Conservation (phyloP, 2,888 invertebrate genomes). For the Serripes groenlandicus region DNA sequence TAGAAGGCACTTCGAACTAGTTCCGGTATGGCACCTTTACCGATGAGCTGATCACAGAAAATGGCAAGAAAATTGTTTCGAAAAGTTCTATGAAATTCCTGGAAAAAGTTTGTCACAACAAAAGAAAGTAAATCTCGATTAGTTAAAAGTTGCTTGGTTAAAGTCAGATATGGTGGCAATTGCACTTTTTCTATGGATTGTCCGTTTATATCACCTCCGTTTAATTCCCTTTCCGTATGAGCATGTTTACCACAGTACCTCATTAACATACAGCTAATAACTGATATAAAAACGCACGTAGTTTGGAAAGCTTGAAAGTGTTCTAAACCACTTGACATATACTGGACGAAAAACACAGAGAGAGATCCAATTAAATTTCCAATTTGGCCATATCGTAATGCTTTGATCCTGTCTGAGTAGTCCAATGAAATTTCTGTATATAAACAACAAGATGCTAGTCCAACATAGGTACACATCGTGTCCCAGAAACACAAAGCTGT, state of each 20-base stretch:
- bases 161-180: conserved; percentile 65
- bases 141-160: conserved; percentile 78
- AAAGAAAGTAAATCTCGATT: conserved; percentile 81
- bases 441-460: conserved; percentile 85
- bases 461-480: conserved; percentile 86
- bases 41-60: conserved; percentile 79
- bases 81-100: conserved; percentile 78
- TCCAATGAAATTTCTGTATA: conserved; percentile 85
- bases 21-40: conserved; percentile 70
- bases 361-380: conserved; percentile 76
- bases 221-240: conserved; percentile 77
- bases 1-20: conserved; percentile 77
- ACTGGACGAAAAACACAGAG: conserved; percentile 78
- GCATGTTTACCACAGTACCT: conserved; percentile 79
- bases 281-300: conserved; percentile 78
- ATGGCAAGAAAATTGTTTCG: conserved; percentile 79
- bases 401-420: conserved; percentile 81
- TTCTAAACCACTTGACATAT: conserved; percentile 81
- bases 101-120: conserved; percentile 82
- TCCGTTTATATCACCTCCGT: conserved; percentile 42
- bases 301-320: conserved; percentile 83
- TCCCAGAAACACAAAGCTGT: conserved; percentile 86
- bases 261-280: conserved; percentile 77
- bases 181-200: conserved; percentile 42
- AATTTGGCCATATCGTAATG: conserved; percentile 83